Evolutionary conservation across 1,140 invertebrate genomes (phyloP).

Genomic region (Goniozus legneri): DNA sequence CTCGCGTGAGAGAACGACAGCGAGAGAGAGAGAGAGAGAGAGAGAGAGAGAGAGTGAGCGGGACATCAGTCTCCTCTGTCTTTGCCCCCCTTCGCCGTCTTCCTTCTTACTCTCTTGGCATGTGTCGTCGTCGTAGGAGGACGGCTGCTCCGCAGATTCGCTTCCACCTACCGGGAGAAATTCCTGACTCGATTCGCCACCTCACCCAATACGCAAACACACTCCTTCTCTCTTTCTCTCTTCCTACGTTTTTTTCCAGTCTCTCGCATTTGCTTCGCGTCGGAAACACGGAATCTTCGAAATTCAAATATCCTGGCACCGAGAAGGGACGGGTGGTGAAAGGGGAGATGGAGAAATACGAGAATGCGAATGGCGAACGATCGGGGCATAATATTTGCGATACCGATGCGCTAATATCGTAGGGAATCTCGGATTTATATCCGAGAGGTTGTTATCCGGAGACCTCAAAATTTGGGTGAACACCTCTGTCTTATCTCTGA

Average conservation of each 20-base stretch:
- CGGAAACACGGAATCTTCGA: conserved; percentile 28
- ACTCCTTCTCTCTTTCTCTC: conserved; percentile 16
- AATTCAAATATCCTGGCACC: conserved; percentile 36
- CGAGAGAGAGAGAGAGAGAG: no score
- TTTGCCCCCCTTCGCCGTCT: no score
- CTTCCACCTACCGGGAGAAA: conserved; percentile 35
- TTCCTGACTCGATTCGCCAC: conserved; percentile 39
- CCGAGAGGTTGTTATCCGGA: no score
- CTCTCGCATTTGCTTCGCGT: conserved; percentile 9
- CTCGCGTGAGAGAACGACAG: no score
- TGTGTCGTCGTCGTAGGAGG: no score
- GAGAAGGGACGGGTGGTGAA: conserved; percentile 5
- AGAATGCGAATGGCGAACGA: conserved; percentile 3
- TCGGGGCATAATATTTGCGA: background rate
- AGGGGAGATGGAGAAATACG: background rate
- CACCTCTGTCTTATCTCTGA: no score
- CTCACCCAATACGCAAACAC: conserved; percentile 36
- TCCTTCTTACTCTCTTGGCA: no score
- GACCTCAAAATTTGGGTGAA: no score
- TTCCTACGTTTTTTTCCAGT: conserved; percentile 7
- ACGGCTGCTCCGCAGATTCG: conserved; percentile 34
- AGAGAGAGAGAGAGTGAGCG: no score
- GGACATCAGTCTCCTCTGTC: conserved; percentile 36
- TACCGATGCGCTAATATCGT: no score
- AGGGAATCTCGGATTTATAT: no score